Evolutionary conservation across 1,140 invertebrate genomes (phyloP).

Genomic region (Aphelenchoides besseyi): DNA sequence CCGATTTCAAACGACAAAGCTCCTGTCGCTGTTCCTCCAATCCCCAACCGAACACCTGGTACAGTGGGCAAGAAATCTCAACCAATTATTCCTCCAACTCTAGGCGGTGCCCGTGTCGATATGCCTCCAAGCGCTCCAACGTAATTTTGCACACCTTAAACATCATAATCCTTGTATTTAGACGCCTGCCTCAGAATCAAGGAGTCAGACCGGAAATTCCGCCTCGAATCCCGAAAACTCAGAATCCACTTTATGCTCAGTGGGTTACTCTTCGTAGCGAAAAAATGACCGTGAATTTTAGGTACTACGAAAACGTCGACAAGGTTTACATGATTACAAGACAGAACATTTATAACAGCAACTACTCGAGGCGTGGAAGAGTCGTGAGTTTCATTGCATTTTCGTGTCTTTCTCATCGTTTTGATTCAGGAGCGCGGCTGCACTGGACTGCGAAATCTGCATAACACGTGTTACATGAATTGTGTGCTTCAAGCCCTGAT

Average conservation of each 20-base stretch:
- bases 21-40: background rate
- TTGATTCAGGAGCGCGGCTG: background rate
- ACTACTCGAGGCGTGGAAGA: background rate
- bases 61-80: background rate
- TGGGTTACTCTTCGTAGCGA: background rate
- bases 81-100: background rate
- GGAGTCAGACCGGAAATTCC: background rate
- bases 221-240: background rate
- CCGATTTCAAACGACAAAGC: background rate
- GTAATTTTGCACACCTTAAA: background rate
- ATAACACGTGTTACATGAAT: slow-evolving; percentile 86
- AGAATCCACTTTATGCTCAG: background rate
- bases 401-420: no score
- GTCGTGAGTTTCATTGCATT: background rate
- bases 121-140: background rate
- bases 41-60: background rate
- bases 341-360: background rate
- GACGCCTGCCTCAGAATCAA: background rate
- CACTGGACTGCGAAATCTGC: slow-evolving; percentile 75
- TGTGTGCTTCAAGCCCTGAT: slow-evolving; percentile 76
- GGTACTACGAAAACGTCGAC: background rate
- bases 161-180: background rate
- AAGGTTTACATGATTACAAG: background rate
- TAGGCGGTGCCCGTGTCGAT: background rate
- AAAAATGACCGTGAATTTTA: background rate